Conservation (phyloP, 2,888 invertebrate genomes). For the Crioceris asparagi region DNA sequence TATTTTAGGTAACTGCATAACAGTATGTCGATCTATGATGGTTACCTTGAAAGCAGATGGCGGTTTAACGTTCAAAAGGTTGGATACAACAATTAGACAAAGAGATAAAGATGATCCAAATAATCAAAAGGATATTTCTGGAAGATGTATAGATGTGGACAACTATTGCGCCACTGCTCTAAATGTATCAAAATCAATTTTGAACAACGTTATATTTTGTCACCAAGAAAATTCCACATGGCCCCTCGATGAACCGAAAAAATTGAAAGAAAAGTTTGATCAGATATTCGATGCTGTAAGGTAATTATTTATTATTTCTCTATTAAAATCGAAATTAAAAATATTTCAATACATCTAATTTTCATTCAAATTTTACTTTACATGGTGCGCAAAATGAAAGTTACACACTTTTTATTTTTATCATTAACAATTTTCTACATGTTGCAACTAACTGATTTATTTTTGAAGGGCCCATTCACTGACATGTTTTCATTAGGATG, state of each 20-base stretch:
- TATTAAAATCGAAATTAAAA: too few species aligned
- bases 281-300: slow-evolving; percentile 92
- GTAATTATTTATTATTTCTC: too few species aligned
- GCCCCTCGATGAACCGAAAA: slow-evolving; percentile 90
- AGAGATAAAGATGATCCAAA: slow-evolving; percentile 38
- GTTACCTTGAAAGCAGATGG: slow-evolving; percentile 32
- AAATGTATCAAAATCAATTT: slow-evolving; percentile 88
- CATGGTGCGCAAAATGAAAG: too few species aligned
- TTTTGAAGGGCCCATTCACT: too few species aligned
- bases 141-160: slow-evolving; percentile 63
- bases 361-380: too few species aligned
- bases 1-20: slow-evolving; percentile 45
- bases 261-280: slow-evolving; percentile 92
- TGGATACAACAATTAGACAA: slow-evolving; percentile 36
- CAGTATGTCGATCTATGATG: slow-evolving; percentile 42
- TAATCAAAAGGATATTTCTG: slow-evolving; percentile 38
- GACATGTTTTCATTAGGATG: too few species aligned
- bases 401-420: too few species aligned
- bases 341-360: too few species aligned
- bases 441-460: too few species aligned
- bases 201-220: slow-evolving; percentile 96
- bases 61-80: slow-evolving; percentile 32
- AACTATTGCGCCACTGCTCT: slow-evolving; percentile 55
- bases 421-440: too few species aligned
- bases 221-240: slow-evolving; percentile 98